phyloP scores from a whole-genome alignment of 2,888 invertebrate genomes.

The Hartigia nigra region DNA sequence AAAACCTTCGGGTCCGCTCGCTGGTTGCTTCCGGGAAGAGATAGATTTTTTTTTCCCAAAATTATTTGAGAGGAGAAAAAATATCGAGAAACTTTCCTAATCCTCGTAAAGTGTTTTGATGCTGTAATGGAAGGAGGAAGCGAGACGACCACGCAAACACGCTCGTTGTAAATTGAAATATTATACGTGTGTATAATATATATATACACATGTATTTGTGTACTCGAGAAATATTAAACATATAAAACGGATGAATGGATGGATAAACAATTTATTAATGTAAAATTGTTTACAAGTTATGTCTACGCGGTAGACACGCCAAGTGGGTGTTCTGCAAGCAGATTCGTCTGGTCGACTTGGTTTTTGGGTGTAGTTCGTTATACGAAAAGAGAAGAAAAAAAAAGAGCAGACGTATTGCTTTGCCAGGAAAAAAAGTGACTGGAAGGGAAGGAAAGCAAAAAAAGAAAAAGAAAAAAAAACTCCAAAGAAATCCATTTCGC shows the following conservation, averaged over 20 bases:
- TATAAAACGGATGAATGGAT: neutral
- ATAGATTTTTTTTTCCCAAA: neutral
- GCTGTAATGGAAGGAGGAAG: neutral
- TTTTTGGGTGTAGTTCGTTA: neutral
- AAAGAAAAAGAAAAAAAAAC: neutral
- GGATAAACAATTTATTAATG: neutral
- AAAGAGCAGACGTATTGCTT: too few species aligned
- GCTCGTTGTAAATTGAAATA: too few species aligned
- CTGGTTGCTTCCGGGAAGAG: neutral
- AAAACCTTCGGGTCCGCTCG: neutral
- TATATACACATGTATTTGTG: neutral
- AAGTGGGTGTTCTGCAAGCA: neutral
- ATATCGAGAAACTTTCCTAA: conserved; percentile 4
- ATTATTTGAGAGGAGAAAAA: neutral
- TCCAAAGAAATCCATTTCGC: neutral
- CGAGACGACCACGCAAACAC: neutral
- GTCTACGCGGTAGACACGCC: too few species aligned
- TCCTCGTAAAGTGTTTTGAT: neutral
- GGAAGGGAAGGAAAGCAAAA: neutral
- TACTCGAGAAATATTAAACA: neutral
- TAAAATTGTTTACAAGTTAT: neutral
- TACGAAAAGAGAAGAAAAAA: neutral
- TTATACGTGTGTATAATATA: neutral
- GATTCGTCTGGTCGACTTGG: neutral
- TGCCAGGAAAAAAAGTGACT: neutral